Base-by-base conservation (phyloP, 2,113 vertebrate species). In the Chlorodrepanis virens region DNA sequence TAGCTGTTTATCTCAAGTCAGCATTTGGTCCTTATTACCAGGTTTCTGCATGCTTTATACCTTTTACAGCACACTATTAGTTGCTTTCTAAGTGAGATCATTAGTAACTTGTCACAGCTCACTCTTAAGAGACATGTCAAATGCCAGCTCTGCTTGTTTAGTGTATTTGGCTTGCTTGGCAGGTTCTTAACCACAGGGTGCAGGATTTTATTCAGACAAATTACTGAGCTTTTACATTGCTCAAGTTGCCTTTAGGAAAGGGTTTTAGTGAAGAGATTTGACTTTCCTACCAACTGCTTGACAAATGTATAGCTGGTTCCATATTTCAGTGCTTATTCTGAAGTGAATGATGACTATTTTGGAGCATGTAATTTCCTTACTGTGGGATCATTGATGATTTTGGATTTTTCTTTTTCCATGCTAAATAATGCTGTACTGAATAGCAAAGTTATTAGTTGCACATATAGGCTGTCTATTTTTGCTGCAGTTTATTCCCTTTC, bases 81-180 rank as follows among this genome's bases (percentile, higher is more conserved):
- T 37, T 76, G 47, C 67, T 74, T 90, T 89, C 75, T 93, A 67
- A 53, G 64, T 87, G 83, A 83, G 80, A 68, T 93, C 56, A 35
- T 93, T 90, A 93, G 56, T 77, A 74, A 78, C 44, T 83, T 93
- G 93, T 90, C 83, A 75, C 42, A 28, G 59, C 85, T 94, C 77
- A 70, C 80, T 92, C 60, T 83, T 59, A 88, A 64, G 59, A 88
- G 69, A 37, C 42, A 23, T 22, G 72, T 87, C 81, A 89, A 91
- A 79, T 71, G 87, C 61, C 78, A 86, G 0, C 59, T 82, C 67
- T 93, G 16, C 56, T 90, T 80, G 21, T 60, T 87, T 50, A 39
- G 44, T 70, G 65, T 88, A 50, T 89, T 89, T 89, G 59, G 37
- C 69, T 87, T 94, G 40, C 74, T 80, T 90, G 75, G 50, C 88